Evolutionary conservation across 2,797 vertebrate genomes (phyloP).

Genomic region (Bradypus variegatus): DNA sequence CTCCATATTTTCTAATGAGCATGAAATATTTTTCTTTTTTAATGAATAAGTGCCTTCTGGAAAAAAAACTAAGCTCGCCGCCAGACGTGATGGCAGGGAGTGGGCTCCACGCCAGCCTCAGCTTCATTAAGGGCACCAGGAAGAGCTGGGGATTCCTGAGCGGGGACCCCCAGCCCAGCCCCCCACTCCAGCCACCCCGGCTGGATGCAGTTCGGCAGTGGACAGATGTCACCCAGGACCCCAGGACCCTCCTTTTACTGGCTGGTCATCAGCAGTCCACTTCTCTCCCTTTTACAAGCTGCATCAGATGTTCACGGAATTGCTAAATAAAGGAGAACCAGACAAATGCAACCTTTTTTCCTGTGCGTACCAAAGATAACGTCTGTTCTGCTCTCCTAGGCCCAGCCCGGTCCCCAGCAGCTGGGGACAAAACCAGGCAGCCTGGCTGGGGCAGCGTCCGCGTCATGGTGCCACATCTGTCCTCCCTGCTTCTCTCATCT

Average conservation of each 20-base stretch:
- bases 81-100: background rate
- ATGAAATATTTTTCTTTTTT: background rate
- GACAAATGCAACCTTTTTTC: background rate
- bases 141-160: background rate
- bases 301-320: background rate
- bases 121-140: background rate
- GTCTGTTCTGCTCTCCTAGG: too few species aligned
- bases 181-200: background rate
- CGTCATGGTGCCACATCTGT: background rate
- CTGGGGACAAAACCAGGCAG: too few species aligned
- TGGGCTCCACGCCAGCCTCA: rapidly evolving
- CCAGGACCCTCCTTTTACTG: background rate
- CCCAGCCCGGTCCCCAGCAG: background rate
- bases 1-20: background rate
- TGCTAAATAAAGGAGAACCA: background rate
- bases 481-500: background rate
- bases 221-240: background rate
- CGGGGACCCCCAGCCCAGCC: background rate
- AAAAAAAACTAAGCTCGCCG: background rate
- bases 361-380: background rate
- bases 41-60: background rate
- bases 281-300: background rate
- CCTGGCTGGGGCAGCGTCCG: too few species aligned
- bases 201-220: background rate
- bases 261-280: background rate